Percentiles rank a stretch among this genome's conserved stretches.
These are phyloP conservation scores for Heliconius hermathena DNA, from an alignment of 1,140 invertebrate species.

Conservation along the genomic window DNA sequence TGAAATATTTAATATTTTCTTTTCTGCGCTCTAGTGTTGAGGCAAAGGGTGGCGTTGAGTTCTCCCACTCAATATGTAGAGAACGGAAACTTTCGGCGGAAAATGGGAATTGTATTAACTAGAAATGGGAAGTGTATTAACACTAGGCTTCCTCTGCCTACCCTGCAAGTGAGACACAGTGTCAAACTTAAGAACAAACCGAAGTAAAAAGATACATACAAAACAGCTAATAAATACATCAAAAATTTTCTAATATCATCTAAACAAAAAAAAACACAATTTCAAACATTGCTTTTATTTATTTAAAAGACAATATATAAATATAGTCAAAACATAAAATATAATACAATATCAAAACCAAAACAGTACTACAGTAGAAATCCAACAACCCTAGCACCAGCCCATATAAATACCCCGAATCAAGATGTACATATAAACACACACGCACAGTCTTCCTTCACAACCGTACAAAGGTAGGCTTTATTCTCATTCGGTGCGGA, in stretches of 20 bases:
- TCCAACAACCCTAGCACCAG: constrained; percentile 44
- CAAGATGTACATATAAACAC: constrained; percentile 61
- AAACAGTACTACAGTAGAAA: background rate
- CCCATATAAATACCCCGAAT: constrained; percentile 63
- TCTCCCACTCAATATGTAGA: too few relatives aligned
- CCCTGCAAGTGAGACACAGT: too few relatives aligned
- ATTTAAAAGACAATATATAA: background rate
- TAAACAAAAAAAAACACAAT: background rate
- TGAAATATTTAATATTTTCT: too few relatives aligned
- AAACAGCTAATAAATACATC: background rate
- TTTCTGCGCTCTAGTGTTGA: too few relatives aligned
- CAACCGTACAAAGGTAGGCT: constrained; percentile 70
- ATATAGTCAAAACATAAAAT: background rate
- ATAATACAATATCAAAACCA: background rate
- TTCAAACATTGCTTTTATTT: background rate
- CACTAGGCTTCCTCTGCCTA: too few relatives aligned
- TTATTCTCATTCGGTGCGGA: constrained; percentile 72
- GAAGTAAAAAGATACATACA: too few relatives aligned
- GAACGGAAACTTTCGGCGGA: too few relatives aligned
- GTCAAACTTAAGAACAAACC: too few relatives aligned
- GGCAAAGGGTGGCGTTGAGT: too few relatives aligned
- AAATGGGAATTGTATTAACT: too few relatives aligned
- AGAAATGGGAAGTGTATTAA: too few relatives aligned
- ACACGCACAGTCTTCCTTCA: constrained; percentile 51
- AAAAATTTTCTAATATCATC: background rate